These are phyloP conservation scores for Thumatha senex DNA, from an alignment of 2,888 invertebrate species.

Conservation along the genomic window DNA sequence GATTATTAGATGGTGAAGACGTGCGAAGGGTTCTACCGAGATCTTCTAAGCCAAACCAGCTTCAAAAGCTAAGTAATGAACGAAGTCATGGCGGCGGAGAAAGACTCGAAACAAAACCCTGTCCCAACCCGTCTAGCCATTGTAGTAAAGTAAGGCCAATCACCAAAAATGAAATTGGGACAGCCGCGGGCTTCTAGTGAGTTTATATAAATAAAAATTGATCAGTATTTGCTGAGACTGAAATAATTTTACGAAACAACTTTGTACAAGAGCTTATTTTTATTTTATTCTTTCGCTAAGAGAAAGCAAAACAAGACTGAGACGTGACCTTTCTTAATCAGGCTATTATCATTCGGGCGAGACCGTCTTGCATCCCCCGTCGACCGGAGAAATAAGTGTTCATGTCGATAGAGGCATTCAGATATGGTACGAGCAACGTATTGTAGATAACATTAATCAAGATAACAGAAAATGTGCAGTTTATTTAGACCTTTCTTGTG, in stretches of 20 bases:
- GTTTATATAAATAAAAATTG: too few species aligned
- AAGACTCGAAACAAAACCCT: too few species aligned
- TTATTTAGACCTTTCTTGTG: background rate
- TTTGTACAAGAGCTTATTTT: conserved; percentile 40
- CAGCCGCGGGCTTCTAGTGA: too few species aligned
- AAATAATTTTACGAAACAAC: conserved; percentile 21
- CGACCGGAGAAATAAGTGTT: conserved; percentile 31
- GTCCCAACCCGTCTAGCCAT: too few species aligned
- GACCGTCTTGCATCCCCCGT: conserved; percentile 41
- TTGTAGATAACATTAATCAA: conserved; percentile 54
- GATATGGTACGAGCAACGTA: conserved; percentile 43
- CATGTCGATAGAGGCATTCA: conserved; percentile 46
- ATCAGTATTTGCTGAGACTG: conserved; percentile 12
- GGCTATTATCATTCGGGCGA: conserved; percentile 71
- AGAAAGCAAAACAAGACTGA: conserved; percentile 44
- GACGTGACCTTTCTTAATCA: conserved; percentile 72
- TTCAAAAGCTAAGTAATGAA: too few species aligned
- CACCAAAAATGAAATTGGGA: too few species aligned
- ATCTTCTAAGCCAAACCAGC: too few species aligned
- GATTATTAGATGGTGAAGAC: too few species aligned
- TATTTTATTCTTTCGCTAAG: conserved; percentile 21
- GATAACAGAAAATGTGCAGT: conserved; percentile 62
- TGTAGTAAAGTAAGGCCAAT: too few species aligned
- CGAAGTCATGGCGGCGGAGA: too few species aligned
- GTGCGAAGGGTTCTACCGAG: too few species aligned